Evolutionary conservation across 1,140 invertebrate species (phyloP).

Genomic region (Lordiphosa collinella): DNA sequence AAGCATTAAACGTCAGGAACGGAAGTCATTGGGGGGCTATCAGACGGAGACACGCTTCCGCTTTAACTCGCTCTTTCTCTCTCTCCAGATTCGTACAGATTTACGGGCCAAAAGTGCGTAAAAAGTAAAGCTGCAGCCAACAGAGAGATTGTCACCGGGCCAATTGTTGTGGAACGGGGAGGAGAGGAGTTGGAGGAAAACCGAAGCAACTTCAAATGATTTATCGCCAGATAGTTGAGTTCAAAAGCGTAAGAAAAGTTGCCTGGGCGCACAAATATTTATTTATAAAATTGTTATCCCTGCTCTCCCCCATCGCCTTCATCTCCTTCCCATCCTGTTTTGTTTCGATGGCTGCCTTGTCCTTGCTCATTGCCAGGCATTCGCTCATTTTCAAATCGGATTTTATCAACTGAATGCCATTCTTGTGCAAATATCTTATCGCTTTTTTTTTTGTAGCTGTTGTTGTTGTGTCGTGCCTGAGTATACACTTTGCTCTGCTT

Average conservation of each 20-base stretch:
- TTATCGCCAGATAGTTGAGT: constrained; percentile 76
- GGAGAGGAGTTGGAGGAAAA: constrained; percentile 2
- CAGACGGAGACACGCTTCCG: constrained; percentile 65
- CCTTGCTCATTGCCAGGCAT: constrained; percentile 74
- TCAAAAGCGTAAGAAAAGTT: constrained; percentile 62
- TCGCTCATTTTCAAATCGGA: constrained; percentile 77
- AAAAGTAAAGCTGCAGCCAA: constrained; percentile 24
- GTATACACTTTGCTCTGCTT: constrained; percentile 2
- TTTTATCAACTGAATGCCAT: constrained; percentile 77
- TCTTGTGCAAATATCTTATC: constrained; percentile 78
- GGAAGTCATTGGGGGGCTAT: constrained; percentile 72
- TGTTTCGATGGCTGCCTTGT: constrained; percentile 4
- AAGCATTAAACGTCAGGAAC: constrained; percentile 72
- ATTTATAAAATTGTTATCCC: constrained; percentile 78
- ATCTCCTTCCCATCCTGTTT: neutral
- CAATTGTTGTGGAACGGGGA: constrained; percentile 43
- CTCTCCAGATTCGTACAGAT: constrained; percentile 37
- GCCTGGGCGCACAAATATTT: constrained; percentile 68
- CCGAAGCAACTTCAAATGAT: constrained; percentile 69
- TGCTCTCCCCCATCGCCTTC: constrained; percentile 17
- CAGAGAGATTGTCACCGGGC: constrained; percentile 68
- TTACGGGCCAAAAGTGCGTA: constrained; percentile 70
- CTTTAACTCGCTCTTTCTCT: constrained; percentile 21
- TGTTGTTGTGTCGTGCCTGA: neutral
- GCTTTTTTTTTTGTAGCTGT: constrained; percentile 37